Evolutionary conservation across 2,113 vertebrate species (phyloP), one percentile per base, ranked within the genome.

Genomic region (Lynx canadensis): DNA sequence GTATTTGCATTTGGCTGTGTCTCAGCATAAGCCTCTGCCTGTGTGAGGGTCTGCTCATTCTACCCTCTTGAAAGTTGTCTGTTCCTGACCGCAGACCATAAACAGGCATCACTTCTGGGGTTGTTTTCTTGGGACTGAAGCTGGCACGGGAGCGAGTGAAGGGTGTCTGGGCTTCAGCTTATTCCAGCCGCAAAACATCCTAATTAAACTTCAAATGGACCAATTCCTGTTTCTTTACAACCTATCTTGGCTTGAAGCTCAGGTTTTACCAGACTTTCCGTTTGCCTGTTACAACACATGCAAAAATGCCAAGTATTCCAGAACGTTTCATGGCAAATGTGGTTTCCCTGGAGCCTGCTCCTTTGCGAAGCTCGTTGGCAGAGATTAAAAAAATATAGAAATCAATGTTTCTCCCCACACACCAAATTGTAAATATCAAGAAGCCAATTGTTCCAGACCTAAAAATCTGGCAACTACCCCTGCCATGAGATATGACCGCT

Each of bases 281-380:
- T 45, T 31, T 65, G 94, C 97, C 92, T 98, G 97, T 98, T 92
- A 38, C 4, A 95, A 97, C 96, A 52, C 97, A 82, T 95, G 96
- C 96, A 97, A 85, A 97, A 95, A 95, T 90, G 95, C 87, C 6
- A 50, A n/a, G 41, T 65, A 55, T 95, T 55, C 92, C 18, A 10
- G 55, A 73, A 18, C 50, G 69, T 78, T 87, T n/a, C 33, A 8
- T 5, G 4, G 91, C 81, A 85, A 87, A 73, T 2, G 38, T 14
- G 19, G 15, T 76, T 81, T 73, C 48, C 29, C 63, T 65, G 41
- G n/a, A 10, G 60, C 79, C 15, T 10, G 18, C 8, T 69, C 23
- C 81, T 95, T 55, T 68, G 66, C 55, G 85, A 11, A 79, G 29
- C 16, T 88, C 69, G 9, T 15, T 13, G 68, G 63, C 60, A 83